Evolutionary conservation across 2,113 vertebrate genomes (phyloP).

Genomic region (Tupaia chinensis): DNA sequence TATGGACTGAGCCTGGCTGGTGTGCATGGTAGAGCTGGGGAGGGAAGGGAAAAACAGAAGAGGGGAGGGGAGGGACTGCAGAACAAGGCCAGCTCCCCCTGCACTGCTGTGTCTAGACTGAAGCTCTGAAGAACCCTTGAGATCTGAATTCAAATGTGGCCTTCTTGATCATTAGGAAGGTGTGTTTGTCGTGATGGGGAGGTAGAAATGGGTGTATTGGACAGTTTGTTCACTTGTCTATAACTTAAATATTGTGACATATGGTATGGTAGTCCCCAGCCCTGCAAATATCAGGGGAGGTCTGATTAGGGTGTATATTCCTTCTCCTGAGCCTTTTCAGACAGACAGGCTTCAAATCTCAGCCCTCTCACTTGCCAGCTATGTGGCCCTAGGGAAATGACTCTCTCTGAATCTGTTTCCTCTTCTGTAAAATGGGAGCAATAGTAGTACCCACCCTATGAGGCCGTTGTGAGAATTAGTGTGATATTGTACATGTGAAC

Average conservation of each 20-base stretch:
- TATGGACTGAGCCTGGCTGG: neutral
- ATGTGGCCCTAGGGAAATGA: neutral
- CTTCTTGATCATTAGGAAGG: constrained; percentile 5
- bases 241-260: neutral
- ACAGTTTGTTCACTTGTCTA: neutral
- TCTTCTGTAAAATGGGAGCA: neutral
- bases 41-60: too few relatives aligned
- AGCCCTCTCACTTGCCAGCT: neutral
- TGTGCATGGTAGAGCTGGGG: neutral
- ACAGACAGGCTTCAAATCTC: neutral
- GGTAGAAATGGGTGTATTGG: neutral
- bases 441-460: neutral
- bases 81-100: too few relatives aligned
- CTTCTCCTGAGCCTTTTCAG: neutral
- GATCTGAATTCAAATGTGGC: neutral
- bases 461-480: neutral
- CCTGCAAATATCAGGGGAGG: neutral
- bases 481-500: neutral
- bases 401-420: neutral
- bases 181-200: neutral
- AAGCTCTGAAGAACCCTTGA: neutral
- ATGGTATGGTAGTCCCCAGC: neutral
- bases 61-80: too few relatives aligned
- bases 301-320: neutral
- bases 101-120: neutral